Evolutionary conservation across 1,140 invertebrate species (phyloP).

Genomic region (Adelges cooleyi): DNA sequence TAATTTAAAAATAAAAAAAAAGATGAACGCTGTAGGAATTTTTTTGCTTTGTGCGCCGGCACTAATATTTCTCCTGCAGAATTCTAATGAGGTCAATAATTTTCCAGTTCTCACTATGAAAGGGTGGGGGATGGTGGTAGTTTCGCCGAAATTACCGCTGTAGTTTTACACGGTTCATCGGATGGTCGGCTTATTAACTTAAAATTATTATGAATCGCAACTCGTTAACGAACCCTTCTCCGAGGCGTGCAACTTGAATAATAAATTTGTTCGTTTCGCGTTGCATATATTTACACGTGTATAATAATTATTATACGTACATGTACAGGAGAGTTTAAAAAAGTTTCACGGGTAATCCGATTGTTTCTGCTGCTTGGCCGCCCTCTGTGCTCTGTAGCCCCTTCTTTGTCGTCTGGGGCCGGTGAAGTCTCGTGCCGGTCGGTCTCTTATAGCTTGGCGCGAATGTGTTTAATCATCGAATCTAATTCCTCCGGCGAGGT

Average conservation of each 20-base stretch:
- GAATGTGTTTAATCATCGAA: constrained; percentile 27
- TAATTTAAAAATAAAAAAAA: too few relatives aligned
- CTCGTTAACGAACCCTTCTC: constrained; percentile 10
- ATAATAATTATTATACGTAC: not conserved
- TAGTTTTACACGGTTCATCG: constrained; percentile 19
- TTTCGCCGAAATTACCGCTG: not conserved
- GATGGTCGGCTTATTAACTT: constrained; percentile 13
- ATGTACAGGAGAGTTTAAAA: constrained; percentile 11
- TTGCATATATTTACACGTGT: not conserved
- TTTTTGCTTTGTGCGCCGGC: too few relatives aligned
- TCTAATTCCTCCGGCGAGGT: not conserved
- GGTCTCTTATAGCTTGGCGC: not conserved
- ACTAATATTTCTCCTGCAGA: too few relatives aligned
- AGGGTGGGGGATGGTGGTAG: too few relatives aligned
- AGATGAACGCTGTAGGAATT: too few relatives aligned
- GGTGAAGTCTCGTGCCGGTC: too few relatives aligned
- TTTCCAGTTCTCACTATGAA: not conserved
- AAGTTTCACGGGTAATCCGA: constrained; percentile 18
- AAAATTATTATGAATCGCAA: constrained; percentile 26
- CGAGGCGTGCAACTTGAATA: not conserved
- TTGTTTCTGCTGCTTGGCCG: not conserved
- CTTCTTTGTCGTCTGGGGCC: too few relatives aligned
- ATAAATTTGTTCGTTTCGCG: constrained; percentile 21
- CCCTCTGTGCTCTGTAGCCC: too few relatives aligned
- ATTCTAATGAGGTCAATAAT: not conserved